These are phyloP conservation scores for Siniperca scherzeri DNA, from an alignment of 2,797 vertebrate genomes.

Conservation along the genomic window DNA sequence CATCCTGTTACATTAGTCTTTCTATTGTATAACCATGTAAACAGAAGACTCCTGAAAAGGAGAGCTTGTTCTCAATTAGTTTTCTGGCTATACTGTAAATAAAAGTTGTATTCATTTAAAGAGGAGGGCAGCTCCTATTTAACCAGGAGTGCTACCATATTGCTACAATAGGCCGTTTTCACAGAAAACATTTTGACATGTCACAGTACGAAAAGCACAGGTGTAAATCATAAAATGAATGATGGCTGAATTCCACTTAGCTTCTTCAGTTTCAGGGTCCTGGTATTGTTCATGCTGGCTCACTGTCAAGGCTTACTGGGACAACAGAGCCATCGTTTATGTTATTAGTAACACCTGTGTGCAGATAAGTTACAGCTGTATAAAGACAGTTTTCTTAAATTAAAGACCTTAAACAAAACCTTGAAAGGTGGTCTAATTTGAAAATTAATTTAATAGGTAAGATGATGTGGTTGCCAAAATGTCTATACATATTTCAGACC, in stretches of 20 bases:
- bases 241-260: neutral
- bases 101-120: neutral
- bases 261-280: neutral
- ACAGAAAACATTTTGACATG: neutral
- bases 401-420: no score
- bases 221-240: neutral
- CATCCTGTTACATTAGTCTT: neutral
- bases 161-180: neutral
- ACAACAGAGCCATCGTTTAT: neutral
- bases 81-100: neutral
- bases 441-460: no score
- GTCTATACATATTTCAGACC: no score
- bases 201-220: neutral
- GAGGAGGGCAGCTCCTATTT: neutral
- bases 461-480: no score
- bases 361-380: no score
- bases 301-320: neutral
- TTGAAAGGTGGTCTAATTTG: no score
- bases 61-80: neutral
- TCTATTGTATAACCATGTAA: neutral
- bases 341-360: neutral
- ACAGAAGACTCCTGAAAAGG: neutral
- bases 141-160: neutral
- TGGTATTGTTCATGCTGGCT: neutral
- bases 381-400: no score